A percentile compares a stretch with the other conserved stretches of the same genome.
These are phyloP conservation scores for Pitangus sulphuratus DNA, from an alignment of 2,797 vertebrate genomes.

Conservation along the genomic window DNA sequence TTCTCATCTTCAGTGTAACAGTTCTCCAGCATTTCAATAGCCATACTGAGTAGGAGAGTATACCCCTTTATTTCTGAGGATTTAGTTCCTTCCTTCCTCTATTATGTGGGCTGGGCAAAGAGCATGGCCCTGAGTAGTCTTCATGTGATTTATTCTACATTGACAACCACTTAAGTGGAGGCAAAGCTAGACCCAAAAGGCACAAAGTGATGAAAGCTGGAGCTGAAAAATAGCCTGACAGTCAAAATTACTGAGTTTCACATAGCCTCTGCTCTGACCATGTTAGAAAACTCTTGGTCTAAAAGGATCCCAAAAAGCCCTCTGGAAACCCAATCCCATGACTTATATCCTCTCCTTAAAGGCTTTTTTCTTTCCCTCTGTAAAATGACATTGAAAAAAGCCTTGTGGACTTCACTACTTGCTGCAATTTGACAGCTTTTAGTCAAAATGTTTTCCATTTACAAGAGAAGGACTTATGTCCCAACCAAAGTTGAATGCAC, in stretches of 20 bases:
- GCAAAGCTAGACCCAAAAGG: slow-evolving; percentile 67
- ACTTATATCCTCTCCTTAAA: slow-evolving; percentile 22
- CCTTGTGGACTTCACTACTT: neutral
- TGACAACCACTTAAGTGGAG: slow-evolving; percentile 64
- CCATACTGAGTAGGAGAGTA: neutral
- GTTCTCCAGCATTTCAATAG: neutral
- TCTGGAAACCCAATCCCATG: slow-evolving; percentile 33
- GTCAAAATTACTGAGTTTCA: slow-evolving; percentile 65
- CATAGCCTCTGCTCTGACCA: slow-evolving; percentile 36
- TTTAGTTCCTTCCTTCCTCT: slow-evolving; percentile 31
- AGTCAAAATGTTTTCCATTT: slow-evolving; percentile 41
- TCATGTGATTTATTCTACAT: slow-evolving; percentile 63
- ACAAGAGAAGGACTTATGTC: neutral
- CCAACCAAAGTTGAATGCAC: neutral
- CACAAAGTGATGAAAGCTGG: slow-evolving; percentile 65
- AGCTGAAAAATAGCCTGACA: slow-evolving; percentile 64
- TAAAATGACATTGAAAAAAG: slow-evolving; percentile 4
- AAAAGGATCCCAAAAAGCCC: slow-evolving; percentile 39
- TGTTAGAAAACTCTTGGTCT: slow-evolving; percentile 36
- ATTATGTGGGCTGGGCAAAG: slow-evolving; percentile 26
- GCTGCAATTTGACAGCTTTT: slow-evolving; percentile 19
- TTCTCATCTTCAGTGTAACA: neutral
- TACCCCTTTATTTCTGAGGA: neutral
- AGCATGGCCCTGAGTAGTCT: slow-evolving; percentile 48
- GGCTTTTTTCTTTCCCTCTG: slow-evolving; percentile 27